These are phyloP conservation scores for Rutilus rutilus DNA, from an alignment of 2,113 vertebrate species.

Conservation along the genomic window DNA sequence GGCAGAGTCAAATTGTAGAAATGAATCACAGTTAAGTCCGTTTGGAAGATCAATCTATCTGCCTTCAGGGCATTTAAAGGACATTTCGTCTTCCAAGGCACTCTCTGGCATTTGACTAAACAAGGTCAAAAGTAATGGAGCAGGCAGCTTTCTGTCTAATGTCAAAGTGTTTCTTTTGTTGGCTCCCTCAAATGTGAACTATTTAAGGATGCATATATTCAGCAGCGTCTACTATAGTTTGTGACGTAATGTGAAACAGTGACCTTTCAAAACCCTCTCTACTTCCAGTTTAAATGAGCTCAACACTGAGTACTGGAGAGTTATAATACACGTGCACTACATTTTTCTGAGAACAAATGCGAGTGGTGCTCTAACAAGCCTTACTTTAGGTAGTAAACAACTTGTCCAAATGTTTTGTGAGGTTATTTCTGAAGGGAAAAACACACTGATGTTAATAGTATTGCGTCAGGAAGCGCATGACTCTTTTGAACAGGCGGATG, in stretches of 20 bases:
- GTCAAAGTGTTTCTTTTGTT: conserved; percentile 22
- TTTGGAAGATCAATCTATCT: conserved; percentile 47
- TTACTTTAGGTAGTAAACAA: conserved; percentile 5
- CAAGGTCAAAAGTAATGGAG: conserved; percentile 48
- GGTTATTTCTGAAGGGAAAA: background rate
- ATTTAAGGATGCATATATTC: conserved; percentile 10
- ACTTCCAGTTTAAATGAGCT: background rate
- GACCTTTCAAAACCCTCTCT: background rate
- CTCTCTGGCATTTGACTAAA: conserved; percentile 26
- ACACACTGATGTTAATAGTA: background rate
- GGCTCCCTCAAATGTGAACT: background rate
- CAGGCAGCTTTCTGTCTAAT: conserved; percentile 29
- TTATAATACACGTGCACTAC: background rate
- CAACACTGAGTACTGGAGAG: background rate
- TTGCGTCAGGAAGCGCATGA: background rate
- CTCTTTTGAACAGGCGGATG: conserved; percentile 8
- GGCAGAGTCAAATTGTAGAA: conserved; percentile 36
- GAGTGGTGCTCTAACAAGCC: background rate
- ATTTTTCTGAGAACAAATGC: background rate
- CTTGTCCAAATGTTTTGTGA: background rate
- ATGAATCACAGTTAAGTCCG: conserved; percentile 48
- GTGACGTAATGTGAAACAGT: conserved; percentile 2
- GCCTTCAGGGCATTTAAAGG: conserved; percentile 48
- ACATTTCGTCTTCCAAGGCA: conserved; percentile 39
- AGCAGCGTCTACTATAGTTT: background rate